Evolutionary conservation across 53 echinoderm and acorn worm species (phyloP), one percentile per base, ranked within the genome.

Genomic region (Henricia sp.): DNA sequence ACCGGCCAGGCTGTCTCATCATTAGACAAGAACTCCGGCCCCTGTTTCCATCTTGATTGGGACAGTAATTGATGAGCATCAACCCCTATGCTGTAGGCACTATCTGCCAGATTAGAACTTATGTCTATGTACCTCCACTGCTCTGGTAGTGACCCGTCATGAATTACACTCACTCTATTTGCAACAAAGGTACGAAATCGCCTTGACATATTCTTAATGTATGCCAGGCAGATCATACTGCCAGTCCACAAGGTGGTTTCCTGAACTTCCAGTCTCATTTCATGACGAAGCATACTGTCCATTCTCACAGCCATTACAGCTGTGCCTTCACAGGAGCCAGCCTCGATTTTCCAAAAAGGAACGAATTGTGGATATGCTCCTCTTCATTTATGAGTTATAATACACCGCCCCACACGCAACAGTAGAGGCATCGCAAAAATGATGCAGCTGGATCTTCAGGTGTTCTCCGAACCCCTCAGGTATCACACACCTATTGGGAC

Each of bases 181-280:
- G n/a, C n/a, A n/a, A n/a, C n/a, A 67, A 85, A 85, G 33, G 74
- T 85, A 3, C 60, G 34, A 48, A 85, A 85, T 24, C 85, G 37
- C 52, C 36, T 86, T 3, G 17, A 38, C 12, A 16, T 55, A 28
- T 65, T 77, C 38, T 51, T 65, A 51, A 87, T 80, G 34, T 87
- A 87, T 1, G 28, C 40, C 19, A 80, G 43, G 6, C 78, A 69
- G 53, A 55, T 78, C 38, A 51, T 67, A 36, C 69, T 87, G 54
- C 68, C 87, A 28, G 80, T 80, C 70, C 80, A 80, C n/a, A 87
- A 87, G 17, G 10, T 14, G 17, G 68, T 42, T 1, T 46, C 2
- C 8, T 68, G 5, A 4, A 66, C 27, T 27, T 63, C 39, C 28
- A 35, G 34, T 28, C 50, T 48, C 17, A 83, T 42, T 30, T 67